These are phyloP conservation scores for Brachionus koreanus DNA, from an alignment of 1,140 invertebrate genomes.

Conservation along the genomic window DNA sequence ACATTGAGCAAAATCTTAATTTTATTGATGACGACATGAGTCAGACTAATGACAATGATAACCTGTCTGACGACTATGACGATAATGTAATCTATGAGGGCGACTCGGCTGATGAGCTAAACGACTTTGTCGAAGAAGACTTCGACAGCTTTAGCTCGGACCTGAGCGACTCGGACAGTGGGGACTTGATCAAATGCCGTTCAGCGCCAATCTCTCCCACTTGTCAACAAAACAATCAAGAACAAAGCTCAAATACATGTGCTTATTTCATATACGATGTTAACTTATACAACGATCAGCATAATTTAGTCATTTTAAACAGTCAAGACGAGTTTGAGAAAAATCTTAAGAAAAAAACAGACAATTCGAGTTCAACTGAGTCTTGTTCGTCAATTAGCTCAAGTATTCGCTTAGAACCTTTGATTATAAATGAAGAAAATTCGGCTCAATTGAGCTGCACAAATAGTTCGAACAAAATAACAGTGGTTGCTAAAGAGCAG, in stretches of 20 bases:
- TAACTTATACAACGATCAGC: conserved; percentile 30
- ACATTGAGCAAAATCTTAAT: not conserved
- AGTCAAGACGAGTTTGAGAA: not conserved
- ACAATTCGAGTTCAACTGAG: conserved; percentile 21
- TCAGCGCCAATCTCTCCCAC: not conserved
- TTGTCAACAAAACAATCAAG: not conserved
- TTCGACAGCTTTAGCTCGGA: conserved; percentile 19
- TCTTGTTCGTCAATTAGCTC: conserved; percentile 8
- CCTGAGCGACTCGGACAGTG: not conserved
- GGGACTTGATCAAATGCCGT: not conserved
- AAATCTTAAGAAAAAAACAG: conserved; percentile 15
- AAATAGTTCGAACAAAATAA: not conserved
- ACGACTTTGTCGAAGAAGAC: conserved; percentile 14
- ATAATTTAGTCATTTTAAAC: conserved; percentile 28
- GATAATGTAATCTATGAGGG: conserved; percentile 40
- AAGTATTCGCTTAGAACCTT: not conserved
- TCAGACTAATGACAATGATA: not conserved
- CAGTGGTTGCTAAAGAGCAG: not conserved
- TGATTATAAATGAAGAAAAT: conserved; percentile 12
- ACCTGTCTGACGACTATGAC: not conserved
- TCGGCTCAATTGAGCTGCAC: not conserved
- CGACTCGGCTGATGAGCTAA: conserved; percentile 28
- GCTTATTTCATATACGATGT: conserved; percentile 27
- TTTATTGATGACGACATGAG: conserved; percentile 30
- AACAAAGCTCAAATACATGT: not conserved